phyloP scores from a whole-genome alignment of 2,888 invertebrate genomes.

The Erebia aethiops region DNA sequence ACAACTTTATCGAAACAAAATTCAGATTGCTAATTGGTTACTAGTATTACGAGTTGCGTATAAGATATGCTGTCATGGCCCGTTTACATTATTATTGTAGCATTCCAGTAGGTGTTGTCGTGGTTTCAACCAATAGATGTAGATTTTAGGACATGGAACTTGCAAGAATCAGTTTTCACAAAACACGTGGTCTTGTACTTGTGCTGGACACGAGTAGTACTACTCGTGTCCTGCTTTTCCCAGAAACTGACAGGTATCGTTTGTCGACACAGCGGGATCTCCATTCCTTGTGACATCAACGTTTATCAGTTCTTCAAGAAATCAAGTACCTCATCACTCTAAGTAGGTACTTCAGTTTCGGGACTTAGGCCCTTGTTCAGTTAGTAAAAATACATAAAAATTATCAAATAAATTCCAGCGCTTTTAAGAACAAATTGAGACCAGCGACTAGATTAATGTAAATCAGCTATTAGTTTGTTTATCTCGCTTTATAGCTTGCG shows the following conservation, averaged over 20 bases:
- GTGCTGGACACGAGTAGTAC: too few species aligned
- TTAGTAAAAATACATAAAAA: background rate
- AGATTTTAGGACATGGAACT: background rate
- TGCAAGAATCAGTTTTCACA: background rate
- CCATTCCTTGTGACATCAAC: background rate
- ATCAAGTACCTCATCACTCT: background rate
- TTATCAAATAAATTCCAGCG: background rate
- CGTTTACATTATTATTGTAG: background rate
- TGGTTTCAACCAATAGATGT: background rate
- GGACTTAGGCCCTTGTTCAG: too few species aligned
- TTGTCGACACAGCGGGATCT: background rate
- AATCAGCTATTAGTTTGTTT: constrained; percentile 42
- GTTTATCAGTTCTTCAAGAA: background rate
- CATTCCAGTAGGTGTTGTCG: background rate
- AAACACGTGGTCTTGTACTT: too few species aligned
- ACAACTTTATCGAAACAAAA: constrained; percentile 57
- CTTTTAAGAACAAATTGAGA: background rate
- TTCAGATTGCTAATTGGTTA: constrained; percentile 69
- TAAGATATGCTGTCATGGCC: constrained; percentile 50
- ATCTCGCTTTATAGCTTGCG: constrained; percentile 47
- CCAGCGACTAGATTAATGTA: background rate
- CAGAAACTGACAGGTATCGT: background rate
- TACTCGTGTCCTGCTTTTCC: too few species aligned
- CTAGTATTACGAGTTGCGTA: constrained; percentile 55
- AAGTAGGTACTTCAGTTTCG: too few species aligned